These are phyloP conservation scores for Caenorhabditis inopinata DNA, from an alignment of 1,140 invertebrate genomes.

Conservation along the genomic window DNA sequence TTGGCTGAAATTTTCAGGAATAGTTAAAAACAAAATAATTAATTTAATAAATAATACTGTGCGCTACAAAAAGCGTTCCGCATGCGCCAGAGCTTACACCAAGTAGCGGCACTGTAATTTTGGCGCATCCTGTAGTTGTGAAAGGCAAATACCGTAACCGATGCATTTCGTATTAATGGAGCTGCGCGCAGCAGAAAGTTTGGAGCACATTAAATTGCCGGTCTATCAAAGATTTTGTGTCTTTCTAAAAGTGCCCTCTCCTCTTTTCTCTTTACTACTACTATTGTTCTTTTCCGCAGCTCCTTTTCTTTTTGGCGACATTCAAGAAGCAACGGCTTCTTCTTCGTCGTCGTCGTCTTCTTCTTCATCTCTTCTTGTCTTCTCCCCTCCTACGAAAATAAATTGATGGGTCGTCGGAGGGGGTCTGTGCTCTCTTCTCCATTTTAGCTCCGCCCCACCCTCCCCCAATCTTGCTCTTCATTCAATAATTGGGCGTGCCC, in stretches of 20 bases:
- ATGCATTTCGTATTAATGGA: too few relatives aligned
- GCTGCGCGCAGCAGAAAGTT: too few relatives aligned
- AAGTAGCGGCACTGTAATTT: too few relatives aligned
- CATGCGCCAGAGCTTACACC: too few relatives aligned
- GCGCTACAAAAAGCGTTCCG: too few relatives aligned
- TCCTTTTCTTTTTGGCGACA: constrained; percentile 31
- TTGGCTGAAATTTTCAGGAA: too few relatives aligned
- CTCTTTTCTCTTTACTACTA: neutral
- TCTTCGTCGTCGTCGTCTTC: neutral
- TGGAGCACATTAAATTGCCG: too few relatives aligned
- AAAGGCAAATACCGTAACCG: too few relatives aligned
- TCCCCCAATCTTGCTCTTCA: neutral
- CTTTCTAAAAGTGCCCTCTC: neutral
- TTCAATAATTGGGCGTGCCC: constrained; percentile 32
- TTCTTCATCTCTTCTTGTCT: neutral
- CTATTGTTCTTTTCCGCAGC: constrained; percentile 28
- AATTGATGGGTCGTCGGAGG: constrained; percentile 7
- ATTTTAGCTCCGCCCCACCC: neutral
- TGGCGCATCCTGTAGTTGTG: too few relatives aligned
- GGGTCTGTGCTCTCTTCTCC: neutral
- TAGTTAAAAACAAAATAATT: too few relatives aligned
- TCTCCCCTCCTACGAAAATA: constrained; percentile 6
- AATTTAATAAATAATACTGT: too few relatives aligned
- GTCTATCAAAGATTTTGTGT: too few relatives aligned
- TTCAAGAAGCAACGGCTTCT: neutral